A percentile compares a stretch with the other conserved stretches of the same genome.
Conservation (phyloP, 2,888 invertebrate genomes). For the Volucella inanis region DNA sequence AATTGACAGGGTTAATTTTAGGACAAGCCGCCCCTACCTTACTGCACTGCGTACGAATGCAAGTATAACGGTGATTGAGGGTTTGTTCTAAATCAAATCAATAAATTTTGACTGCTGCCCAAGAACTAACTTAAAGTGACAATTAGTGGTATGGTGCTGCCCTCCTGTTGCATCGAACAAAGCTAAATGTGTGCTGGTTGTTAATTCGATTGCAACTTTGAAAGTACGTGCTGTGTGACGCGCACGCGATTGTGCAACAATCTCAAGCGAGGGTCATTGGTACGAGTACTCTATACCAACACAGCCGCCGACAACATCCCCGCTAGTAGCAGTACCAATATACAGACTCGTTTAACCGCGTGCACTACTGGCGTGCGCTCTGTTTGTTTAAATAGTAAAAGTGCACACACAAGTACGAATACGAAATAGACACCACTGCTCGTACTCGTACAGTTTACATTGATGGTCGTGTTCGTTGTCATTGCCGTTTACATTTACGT, state of each 20-base stretch:
- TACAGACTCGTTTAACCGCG: conserved; percentile 14
- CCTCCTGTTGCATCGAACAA: conserved; percentile 15
- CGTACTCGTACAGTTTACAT: neutral
- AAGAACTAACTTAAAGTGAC: conserved; percentile 21
- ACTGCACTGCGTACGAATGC: too few species aligned
- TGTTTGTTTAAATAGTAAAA: conserved; percentile 41
- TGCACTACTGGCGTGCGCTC: conserved; percentile 14
- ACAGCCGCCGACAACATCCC: neutral
- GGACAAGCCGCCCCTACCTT: conserved; percentile 20
- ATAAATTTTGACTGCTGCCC: conserved; percentile 41
- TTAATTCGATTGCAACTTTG: conserved; percentile 63
- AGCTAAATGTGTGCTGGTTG: conserved; percentile 30
- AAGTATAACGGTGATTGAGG: neutral
- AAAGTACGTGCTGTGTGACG: conserved; percentile 57
- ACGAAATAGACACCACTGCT: too few species aligned
- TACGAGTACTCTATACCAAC: conserved; percentile 16
- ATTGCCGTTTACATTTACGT: too few species aligned
- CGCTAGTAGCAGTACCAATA: neutral
- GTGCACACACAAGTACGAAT: conserved; percentile 24
- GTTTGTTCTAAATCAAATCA: conserved; percentile 27
- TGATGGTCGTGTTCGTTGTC: too few species aligned
- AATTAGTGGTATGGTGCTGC: neutral
- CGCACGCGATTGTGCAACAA: conserved; percentile 55
- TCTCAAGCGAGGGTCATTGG: conserved; percentile 49
- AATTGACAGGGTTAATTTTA: conserved; percentile 43